Evolutionary conservation across 2,113 vertebrate genomes (phyloP), one percentile per base, ranked within the genome.

Genomic region (Notothenia rossii): DNA sequence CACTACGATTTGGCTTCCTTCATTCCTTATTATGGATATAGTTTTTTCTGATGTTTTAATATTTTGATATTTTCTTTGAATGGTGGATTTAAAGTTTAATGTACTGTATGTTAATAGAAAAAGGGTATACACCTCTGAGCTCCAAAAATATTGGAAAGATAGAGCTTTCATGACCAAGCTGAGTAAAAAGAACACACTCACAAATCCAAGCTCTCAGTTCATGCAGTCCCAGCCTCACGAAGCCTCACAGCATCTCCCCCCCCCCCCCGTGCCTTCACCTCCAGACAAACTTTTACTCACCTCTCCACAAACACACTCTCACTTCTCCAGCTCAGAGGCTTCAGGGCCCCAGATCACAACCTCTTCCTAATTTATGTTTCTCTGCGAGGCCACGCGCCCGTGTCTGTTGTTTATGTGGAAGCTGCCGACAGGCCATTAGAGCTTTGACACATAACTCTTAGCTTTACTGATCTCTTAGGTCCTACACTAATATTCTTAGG

Each of bases 361-460:
- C 89, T 81, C 46, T 46, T 70, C 46, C 72, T 81, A 88, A 88
- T 94, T 90, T 89, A 94, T 77, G 59, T 53, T 56, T 11, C 9
- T 20, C 68, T 65, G 63, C 13, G 6, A 85, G 85, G 81, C 75
- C 82, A 88, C 82, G 71, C 17, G 88, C 83, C 87, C 62, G 66
- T 50, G 74, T 36, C 1, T 56, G 65, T 72, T 86, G 86, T 89
- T 92, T 87, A 86, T 70, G 79, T 67, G 80, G 78, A 48, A 36
- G 61, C 77, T 79, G 66, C 82, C 48, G 70, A 83, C 43, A 62
- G 72, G 81, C n/a, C 25, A 29, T 70, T 43, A 58, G 43, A 73
- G 64, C 55, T 85, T 76, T 59, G 68, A 75, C 77, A 73, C 73
- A 60, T 9, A 59, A 60, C 60, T 73, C 60, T 36, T n/a, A 45